Evolutionary conservation across 2,797 vertebrate species (phyloP).

Genomic region (Lycodopsis pacificus): DNA sequence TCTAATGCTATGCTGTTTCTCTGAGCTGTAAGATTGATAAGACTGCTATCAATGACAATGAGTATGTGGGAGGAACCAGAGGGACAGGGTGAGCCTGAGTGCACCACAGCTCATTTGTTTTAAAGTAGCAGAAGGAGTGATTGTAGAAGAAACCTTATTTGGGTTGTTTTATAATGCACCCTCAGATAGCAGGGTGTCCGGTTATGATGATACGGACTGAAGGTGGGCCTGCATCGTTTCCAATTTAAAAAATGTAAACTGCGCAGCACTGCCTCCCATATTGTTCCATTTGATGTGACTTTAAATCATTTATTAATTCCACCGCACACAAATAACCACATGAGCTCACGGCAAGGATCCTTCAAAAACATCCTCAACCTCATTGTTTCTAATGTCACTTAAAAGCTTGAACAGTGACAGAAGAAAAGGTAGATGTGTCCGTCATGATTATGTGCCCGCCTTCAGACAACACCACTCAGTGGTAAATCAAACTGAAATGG

Average conservation of each 20-base stretch:
- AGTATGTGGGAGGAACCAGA: constrained; percentile 2
- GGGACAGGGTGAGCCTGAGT: constrained; percentile 15
- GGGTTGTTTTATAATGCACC: neutral
- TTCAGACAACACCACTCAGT: constrained; percentile 14
- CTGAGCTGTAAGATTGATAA: neutral
- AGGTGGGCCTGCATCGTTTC: constrained; percentile 4
- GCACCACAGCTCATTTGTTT: constrained; percentile 22
- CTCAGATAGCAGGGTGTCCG: neutral
- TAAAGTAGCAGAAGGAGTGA: constrained; percentile 26
- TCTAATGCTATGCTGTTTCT: neutral
- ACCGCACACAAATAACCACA: constrained; percentile 29
- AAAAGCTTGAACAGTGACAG: constrained; percentile 20
- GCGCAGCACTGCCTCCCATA: constrained; percentile 27
- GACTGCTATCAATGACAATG: neutral
- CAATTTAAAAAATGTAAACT: constrained; percentile 40
- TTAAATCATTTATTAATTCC: constrained; percentile 33
- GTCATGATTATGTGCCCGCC: constrained; percentile 26
- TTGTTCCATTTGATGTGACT: constrained; percentile 34
- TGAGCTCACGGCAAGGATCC: constrained; percentile 36
- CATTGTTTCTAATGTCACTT: constrained; percentile 40
- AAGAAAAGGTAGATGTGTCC: constrained; percentile 2
- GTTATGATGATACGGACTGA: constrained; percentile 13
- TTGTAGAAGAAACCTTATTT: neutral
- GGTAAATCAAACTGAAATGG: constrained; percentile 42
- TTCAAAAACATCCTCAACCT: constrained; percentile 33